Conservation (phyloP, 2,888 invertebrate genomes). For the Plemyria rubiginata region DNA sequence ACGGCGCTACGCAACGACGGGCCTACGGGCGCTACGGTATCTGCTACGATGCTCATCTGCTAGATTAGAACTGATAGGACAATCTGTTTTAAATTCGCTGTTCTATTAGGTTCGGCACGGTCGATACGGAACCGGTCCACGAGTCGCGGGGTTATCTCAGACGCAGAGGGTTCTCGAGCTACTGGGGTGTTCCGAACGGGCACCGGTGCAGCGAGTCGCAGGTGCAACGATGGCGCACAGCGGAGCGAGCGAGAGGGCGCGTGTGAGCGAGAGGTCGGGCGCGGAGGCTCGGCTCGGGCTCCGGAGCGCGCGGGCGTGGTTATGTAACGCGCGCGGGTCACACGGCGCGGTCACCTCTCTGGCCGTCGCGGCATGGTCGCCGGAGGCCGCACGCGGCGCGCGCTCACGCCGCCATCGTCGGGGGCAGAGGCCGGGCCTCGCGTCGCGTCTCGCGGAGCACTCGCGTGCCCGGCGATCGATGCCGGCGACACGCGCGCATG, state of each 20-base stretch:
- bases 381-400: constrained; percentile 85
- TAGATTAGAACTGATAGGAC: constrained; percentile 32
- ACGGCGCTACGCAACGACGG: constrained; percentile 51
- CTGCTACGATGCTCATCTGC: constrained; percentile 50
- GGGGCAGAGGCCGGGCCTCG: constrained; percentile 77
- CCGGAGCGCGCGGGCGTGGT: constrained; percentile 57
- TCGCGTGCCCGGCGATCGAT: constrained; percentile 74
- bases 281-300: constrained; percentile 50
- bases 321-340: constrained; percentile 61
- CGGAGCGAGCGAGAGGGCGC: constrained; percentile 58
- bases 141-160: constrained; percentile 18
- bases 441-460: constrained; percentile 76
- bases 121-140: constrained; percentile 24
- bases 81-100: constrained; percentile 34
- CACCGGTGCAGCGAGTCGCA: constrained; percentile 57
- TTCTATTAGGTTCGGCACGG: constrained; percentile 33
- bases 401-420: constrained; percentile 83
- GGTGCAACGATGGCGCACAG: constrained; percentile 62
- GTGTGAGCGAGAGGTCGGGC: constrained; percentile 65
- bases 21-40: constrained; percentile 51
- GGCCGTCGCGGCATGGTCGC: constrained; percentile 89
- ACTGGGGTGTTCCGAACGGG: constrained; percentile 48
- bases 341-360: constrained; percentile 85
- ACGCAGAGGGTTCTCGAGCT: constrained; percentile 30
- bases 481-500: constrained; percentile 60